These are phyloP conservation scores for Acleris literana DNA, from an alignment of 2,888 invertebrate genomes.

Conservation along the genomic window DNA sequence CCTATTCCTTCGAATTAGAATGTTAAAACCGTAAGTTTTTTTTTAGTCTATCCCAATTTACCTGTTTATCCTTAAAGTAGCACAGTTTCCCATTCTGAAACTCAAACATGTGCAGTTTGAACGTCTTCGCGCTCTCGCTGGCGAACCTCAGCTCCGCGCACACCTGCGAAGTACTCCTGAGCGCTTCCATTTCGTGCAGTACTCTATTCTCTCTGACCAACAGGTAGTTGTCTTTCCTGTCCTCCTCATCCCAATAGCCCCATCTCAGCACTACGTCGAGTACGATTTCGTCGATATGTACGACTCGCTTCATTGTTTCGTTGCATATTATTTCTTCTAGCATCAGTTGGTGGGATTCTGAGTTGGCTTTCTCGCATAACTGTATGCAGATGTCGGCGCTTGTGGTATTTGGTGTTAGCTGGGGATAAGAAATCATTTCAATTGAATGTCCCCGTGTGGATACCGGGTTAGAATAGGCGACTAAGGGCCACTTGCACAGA, in stretches of 20 bases:
- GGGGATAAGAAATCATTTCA: too few relatives aligned
- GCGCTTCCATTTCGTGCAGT: constrained; percentile 74
- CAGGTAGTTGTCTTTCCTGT: constrained; percentile 92
- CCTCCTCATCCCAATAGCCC: constrained; percentile 95
- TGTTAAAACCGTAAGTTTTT: too few relatives aligned
- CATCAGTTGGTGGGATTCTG: constrained; percentile 87
- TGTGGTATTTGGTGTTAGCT: constrained; percentile 91
- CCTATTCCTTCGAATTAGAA: too few relatives aligned
- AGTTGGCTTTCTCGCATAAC: constrained; percentile 85
- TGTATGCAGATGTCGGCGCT: constrained; percentile 90
- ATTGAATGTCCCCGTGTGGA: too few relatives aligned
- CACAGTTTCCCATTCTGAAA: constrained; percentile 90
- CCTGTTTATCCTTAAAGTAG: constrained; percentile 90
- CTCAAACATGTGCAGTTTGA: constrained; percentile 91
- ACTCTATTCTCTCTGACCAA: constrained; percentile 84
- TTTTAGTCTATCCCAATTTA: too few relatives aligned
- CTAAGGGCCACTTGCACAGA: too few relatives aligned
- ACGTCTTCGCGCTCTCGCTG: constrained; percentile 88
- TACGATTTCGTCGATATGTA: constrained; percentile 90
- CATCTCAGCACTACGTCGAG: constrained; percentile 89
- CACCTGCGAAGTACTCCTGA: constrained; percentile 85
- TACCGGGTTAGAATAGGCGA: too few relatives aligned
- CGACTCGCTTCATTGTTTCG: constrained; percentile 88
- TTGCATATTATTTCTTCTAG: constrained; percentile 92
- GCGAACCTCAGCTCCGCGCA: constrained; percentile 92